Evolutionary conservation across 2,113 vertebrate genomes (phyloP), one percentile per base, ranked within the genome.

Genomic region (Protomyctophum bolini): DNA sequence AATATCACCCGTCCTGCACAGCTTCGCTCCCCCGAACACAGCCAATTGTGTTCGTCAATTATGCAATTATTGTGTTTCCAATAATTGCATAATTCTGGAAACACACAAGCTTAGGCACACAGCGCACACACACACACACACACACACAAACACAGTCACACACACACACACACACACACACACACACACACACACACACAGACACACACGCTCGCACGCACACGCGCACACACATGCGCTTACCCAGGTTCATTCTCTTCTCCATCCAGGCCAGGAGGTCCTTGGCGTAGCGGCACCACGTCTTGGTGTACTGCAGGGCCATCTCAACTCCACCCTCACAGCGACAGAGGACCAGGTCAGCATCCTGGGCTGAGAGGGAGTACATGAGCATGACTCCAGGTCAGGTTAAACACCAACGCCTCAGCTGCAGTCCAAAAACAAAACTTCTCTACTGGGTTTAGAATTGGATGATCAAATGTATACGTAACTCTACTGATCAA

Each of bases 281-380:
- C 78, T 98, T 98, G 75, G 95, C 92, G 0, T 97, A 98, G 85
- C 94, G 95, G 79, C 95, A 96, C 97, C 97, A 98, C 81, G 88
- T 89, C 77, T 98, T 98, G 83, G 96, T 89, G 0, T 98, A 97
- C 2, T 94, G 94, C 45, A 98, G 85, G 0, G 95, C 95, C 0
- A 92, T 91, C 6, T 97, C 96, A 57, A 98, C 95, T 7, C 97
- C 97, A 0, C 92, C 93, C 41, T 95, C 94, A 0, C 92, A 93
- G 62, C 88, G 93, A 57, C 94, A 90, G 63, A 98, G 92, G 70
- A 90, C 89, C 76, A 93, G 84, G 58, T 98, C 96, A 8, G 95
- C 94, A 58, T 97, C 94, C 77, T 96, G 92, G 72, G 70, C 95
- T 96, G 92, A 91, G 82, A 88, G 14, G 70, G 87, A 91, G 87